Conservation (phyloP, 2,888 invertebrate species). For the Aricia artaxerxes region DNA sequence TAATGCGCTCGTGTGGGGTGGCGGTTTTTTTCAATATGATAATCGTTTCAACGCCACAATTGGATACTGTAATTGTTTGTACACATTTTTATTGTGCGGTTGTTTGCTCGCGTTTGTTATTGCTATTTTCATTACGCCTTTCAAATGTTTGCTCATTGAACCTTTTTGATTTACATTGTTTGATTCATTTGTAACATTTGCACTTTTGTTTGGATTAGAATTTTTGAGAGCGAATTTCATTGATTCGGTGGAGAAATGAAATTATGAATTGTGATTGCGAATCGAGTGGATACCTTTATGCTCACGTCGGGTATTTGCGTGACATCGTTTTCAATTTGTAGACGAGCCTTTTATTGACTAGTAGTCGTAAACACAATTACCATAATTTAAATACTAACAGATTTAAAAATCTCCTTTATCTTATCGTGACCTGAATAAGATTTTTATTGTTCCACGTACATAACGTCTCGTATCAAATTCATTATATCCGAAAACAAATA, state of each 20-base stretch:
- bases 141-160: constrained; percentile 48
- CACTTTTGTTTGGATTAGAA: constrained; percentile 27
- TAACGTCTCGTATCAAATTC: constrained; percentile 3
- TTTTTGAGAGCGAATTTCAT: constrained; percentile 23
- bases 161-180: constrained; percentile 47
- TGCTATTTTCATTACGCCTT: constrained; percentile 48
- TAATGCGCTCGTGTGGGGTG: constrained; percentile 68
- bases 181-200: constrained; percentile 24
- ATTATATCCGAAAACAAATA: constrained; percentile 7
- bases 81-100: constrained; percentile 59
- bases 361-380: not conserved
- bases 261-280: not conserved
- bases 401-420: constrained; percentile 13
- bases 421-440: not conserved
- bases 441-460: constrained; percentile 17
- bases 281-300: not conserved
- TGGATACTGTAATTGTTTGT: constrained; percentile 65
- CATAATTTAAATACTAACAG: constrained; percentile 6
- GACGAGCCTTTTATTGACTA: not conserved
- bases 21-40: constrained; percentile 63
- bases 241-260: not conserved
- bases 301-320: not conserved
- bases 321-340: not conserved
- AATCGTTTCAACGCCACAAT: constrained; percentile 71
- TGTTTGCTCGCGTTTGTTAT: constrained; percentile 57